Conservation (phyloP, 2,797 vertebrate species). For the Manis crassicaudata region DNA sequence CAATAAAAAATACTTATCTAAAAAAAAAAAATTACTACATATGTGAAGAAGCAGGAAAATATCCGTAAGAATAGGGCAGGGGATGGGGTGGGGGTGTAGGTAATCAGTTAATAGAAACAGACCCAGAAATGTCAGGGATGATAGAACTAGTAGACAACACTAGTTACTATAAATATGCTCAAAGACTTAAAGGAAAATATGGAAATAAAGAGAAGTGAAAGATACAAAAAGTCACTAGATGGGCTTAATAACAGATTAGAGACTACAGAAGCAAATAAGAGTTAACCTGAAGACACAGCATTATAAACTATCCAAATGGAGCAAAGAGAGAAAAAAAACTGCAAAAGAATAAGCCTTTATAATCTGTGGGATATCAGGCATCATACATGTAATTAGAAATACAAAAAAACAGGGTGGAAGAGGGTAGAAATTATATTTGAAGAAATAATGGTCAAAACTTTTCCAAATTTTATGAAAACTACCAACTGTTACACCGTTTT, state of each 20-base stretch:
- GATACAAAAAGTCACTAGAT: not conserved
- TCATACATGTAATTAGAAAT: not conserved
- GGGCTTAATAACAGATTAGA: not conserved
- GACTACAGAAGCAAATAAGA: not conserved
- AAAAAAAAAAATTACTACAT: not conserved
- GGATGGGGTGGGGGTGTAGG: not conserved
- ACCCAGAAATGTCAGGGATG: not conserved
- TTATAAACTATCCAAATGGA: constrained; percentile 17
- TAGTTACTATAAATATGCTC: constrained; percentile 15
- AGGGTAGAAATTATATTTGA: constrained; percentile 2
- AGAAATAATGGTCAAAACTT: not conserved
- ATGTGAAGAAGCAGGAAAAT: not conserved
- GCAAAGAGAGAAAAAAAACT: not conserved
- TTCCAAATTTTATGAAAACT: too few species aligned
- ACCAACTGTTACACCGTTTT: not conserved
- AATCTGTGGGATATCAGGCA: not conserved
- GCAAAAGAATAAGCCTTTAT: constrained; percentile 12
- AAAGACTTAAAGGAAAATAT: constrained; percentile 11
- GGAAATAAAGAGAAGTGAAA: not conserved
- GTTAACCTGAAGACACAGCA: not conserved
- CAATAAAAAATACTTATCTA: too few species aligned
- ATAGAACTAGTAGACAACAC: not conserved
- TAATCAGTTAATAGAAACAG: not conserved
- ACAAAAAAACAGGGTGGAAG: not conserved
- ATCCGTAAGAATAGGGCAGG: not conserved